Evolutionary conservation across 2,113 vertebrate species (phyloP).

Genomic region (Eira barbara): DNA sequence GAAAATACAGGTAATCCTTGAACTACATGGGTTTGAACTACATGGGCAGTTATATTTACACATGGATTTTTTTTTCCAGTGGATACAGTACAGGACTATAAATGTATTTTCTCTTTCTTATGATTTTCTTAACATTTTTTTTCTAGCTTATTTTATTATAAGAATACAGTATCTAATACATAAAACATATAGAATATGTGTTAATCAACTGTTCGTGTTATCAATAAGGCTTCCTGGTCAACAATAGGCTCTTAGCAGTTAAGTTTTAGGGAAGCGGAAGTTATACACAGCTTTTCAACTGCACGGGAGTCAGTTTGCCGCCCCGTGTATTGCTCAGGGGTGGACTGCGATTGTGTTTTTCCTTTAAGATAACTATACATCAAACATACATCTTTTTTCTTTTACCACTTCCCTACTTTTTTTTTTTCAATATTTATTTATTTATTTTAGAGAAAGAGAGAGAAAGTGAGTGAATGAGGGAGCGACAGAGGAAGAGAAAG

Average conservation of each 20-base stretch:
- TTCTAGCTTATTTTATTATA: background rate
- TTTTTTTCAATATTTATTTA: background rate
- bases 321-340: background rate
- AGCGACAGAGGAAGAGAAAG: background rate
- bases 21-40: background rate
- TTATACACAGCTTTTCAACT: background rate
- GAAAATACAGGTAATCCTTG: background rate
- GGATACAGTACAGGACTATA: background rate
- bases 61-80: background rate
- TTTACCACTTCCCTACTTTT: background rate
- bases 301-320: background rate
- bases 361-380: background rate
- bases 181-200: background rate
- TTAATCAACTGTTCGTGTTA: background rate
- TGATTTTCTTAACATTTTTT: background rate
- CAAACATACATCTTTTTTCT: background rate
- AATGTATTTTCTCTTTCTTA: background rate
- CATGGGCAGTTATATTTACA: background rate
- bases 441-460: background rate
- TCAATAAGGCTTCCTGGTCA: background rate
- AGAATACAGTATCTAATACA: background rate
- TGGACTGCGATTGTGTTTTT: background rate
- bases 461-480: background rate
- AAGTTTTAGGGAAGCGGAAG: background rate
- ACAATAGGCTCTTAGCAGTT: background rate